phyloP scores from a whole-genome alignment of 2,797 vertebrate genomes.

The Myotis planiceps region DNA sequence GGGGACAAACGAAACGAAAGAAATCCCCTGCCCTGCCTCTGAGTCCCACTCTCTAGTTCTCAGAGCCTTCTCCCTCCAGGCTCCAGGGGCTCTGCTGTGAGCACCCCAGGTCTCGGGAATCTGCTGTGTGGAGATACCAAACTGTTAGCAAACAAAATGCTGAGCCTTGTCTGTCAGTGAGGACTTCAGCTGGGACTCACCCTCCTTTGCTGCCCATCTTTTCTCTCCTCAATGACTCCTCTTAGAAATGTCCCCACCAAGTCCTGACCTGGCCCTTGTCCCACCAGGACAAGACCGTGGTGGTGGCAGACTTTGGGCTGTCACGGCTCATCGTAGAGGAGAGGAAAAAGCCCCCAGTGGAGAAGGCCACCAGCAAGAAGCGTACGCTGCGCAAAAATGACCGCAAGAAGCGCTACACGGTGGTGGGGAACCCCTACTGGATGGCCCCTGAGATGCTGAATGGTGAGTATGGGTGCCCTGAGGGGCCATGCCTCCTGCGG shows the following conservation, averaged over 20 bases:
- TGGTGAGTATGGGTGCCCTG: slow-evolving; percentile 86
- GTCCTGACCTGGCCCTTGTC: slow-evolving; percentile 14
- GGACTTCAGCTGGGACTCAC: not conserved
- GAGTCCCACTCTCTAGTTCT: not conserved
- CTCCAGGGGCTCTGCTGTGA: not conserved
- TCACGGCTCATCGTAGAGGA: slow-evolving; percentile 95
- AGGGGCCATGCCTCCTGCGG: not conserved
- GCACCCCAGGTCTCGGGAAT: not conserved
- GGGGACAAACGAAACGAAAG: not conserved
- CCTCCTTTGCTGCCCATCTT: not conserved
- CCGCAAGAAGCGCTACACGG: slow-evolving; percentile 95
- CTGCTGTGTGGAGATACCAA: not conserved
- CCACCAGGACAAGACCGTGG: slow-evolving; percentile 93
- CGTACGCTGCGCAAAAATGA: slow-evolving; percentile 91
- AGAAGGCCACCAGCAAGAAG: slow-evolving; percentile 92
- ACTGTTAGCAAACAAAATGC: not conserved
- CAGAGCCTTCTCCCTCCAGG: not conserved
- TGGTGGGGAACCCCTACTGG: slow-evolving; percentile 97
- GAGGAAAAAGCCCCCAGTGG: slow-evolving; percentile 90
- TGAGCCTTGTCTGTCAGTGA: not conserved
- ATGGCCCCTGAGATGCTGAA: slow-evolving; percentile 98
- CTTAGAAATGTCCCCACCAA: not conserved
- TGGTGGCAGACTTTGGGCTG: slow-evolving; percentile 96
- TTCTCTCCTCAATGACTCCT: not conserved
- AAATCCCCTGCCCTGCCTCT: not conserved